Evolutionary conservation across 2,113 vertebrate species (phyloP).

Genomic region (Gila orcuttii): DNA sequence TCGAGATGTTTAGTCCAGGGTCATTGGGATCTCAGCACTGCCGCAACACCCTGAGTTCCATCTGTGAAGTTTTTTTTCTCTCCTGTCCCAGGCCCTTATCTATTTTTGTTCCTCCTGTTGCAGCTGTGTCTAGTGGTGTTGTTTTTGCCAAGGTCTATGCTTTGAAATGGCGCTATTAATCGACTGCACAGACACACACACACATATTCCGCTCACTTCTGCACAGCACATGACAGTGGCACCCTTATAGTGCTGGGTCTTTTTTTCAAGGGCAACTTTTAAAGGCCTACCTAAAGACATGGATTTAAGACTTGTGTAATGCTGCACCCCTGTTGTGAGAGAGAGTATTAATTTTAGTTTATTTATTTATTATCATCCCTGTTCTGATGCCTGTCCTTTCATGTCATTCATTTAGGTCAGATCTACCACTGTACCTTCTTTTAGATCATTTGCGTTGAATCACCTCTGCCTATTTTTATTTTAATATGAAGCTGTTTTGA

Average conservation of each 20-base stretch:
- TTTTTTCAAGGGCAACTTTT: slow-evolving; percentile 8
- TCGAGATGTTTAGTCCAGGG: background rate
- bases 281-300: slow-evolving; percentile 9
- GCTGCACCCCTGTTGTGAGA: background rate
- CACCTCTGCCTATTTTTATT: background rate
- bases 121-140: slow-evolving; percentile 16
- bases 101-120: background rate
- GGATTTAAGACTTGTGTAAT: slow-evolving; percentile 9
- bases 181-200: background rate
- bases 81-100: background rate
- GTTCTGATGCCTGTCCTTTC: slow-evolving; percentile 7
- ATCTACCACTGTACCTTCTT: background rate
- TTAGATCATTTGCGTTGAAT: background rate
- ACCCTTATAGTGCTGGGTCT: background rate
- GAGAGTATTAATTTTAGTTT: slow-evolving; percentile 19
- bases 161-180: background rate
- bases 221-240: background rate
- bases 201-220: background rate
- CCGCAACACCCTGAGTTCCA: background rate
- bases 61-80: background rate
- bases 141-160: slow-evolving; percentile 9
- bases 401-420: background rate
- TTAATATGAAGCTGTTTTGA: background rate
- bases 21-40: slow-evolving; percentile 7
- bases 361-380: slow-evolving; percentile 24